These are phyloP conservation scores for Caloenas nicobarica DNA, from an alignment of 2,113 vertebrate genomes.

Conservation along the genomic window DNA sequence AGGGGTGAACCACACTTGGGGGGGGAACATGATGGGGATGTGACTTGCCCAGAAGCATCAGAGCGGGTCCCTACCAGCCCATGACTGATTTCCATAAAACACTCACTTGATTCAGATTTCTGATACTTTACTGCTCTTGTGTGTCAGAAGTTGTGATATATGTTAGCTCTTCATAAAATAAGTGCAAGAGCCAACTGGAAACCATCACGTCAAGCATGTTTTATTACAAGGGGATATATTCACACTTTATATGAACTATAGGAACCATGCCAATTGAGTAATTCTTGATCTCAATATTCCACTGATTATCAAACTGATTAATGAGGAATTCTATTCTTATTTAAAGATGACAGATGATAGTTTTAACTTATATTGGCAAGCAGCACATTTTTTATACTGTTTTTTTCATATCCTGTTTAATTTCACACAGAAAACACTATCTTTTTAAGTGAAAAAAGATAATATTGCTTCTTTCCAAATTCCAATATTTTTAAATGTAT, in stretches of 20 bases:
- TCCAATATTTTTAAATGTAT: neutral
- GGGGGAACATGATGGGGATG: neutral
- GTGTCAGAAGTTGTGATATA: conserved; percentile 64
- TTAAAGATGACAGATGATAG: conserved; percentile 6
- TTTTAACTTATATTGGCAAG: conserved; percentile 7
- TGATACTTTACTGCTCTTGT: conserved; percentile 28
- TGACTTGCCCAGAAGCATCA: neutral
- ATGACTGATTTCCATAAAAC: neutral
- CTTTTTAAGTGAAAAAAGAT: neutral
- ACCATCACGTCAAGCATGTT: conserved; percentile 51
- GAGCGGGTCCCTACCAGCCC: neutral
- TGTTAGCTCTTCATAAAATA: conserved; percentile 57
- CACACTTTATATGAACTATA: conserved; percentile 40
- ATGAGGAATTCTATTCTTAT: neutral
- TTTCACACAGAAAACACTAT: neutral
- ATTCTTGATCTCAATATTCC: conserved; percentile 38
- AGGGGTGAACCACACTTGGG: neutral
- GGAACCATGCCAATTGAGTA: conserved; percentile 28
- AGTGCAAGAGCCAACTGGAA: conserved; percentile 65
- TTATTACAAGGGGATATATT: conserved; percentile 42
- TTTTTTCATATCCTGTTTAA: neutral
- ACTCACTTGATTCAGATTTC: neutral
- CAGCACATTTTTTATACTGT: neutral
- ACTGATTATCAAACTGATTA: conserved; percentile 34
- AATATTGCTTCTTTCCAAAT: neutral